Evolutionary conservation across 1,140 invertebrate species (phyloP), one percentile per base, ranked within the genome.

Genomic region (Zaprionus capensis): DNA sequence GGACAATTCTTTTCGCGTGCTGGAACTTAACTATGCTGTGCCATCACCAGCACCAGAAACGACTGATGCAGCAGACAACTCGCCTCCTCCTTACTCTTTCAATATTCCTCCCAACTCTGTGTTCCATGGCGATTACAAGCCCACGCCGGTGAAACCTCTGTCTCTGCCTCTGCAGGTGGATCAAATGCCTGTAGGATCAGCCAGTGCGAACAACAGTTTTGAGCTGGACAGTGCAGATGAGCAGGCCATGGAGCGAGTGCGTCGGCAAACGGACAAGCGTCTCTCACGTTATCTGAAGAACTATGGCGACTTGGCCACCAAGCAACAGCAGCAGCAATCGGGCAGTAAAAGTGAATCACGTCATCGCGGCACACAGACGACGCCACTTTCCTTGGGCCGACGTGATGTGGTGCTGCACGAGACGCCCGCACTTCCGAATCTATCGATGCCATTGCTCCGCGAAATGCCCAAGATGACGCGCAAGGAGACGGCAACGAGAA

Each of bases 381-480:
- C 62, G 0, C 87, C 91, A 0, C 62, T 71, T 5, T 65, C 73
- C 0, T 28, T 79, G 6, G 76, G 55, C 1, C 66, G 91, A 9
- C 71, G 91, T 1, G 91, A 92, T 78, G 71, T 92, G 22, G 91
- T 92, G 6, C 55, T 92, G 6, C 72, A 74, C 11, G 91, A 92
- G 46, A 49, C 81, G 3, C 67, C 75, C 4, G 72, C 86, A 7
- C 82, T 86, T 2, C 41, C 41, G 17, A 92, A 91, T 82, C 68
- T 92, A 3, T 92, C 91, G 3, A 91, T 92, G 90, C 91, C 91
- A 7, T 51, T 92, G n/a, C 53, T 92, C 24, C 82, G 88, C 11
- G 91, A 92, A 73, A 92, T 92, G 88, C 91, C 91, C 5, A 92
- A 91, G 73, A 92, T 92, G 82, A 92, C 91, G 15, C 81, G 91